Evolutionary conservation across 2,888 invertebrate species (phyloP).

Genomic region (Caenorhabditis sp.): DNA sequence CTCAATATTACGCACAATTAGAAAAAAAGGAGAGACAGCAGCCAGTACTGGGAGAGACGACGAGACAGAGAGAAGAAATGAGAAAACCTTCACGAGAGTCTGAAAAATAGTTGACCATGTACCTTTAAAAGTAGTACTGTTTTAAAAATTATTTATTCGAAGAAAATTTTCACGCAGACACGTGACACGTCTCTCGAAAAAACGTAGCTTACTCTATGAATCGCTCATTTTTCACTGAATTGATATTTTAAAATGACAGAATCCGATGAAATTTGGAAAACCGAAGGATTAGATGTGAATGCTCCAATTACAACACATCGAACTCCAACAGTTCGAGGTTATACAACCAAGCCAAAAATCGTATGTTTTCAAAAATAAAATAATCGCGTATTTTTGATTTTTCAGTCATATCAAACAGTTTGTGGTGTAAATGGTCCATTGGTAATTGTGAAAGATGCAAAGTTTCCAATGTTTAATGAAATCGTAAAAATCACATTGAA

Average conservation of each 20-base stretch:
- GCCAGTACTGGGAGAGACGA: too few species aligned
- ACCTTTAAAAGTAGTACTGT: too few species aligned
- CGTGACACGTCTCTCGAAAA: background rate
- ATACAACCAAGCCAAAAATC: slow-evolving; percentile 88
- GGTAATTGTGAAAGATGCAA: slow-evolving; percentile 97
- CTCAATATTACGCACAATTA: background rate
- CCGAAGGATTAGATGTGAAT: slow-evolving; percentile 33
- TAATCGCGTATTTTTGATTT: background rate
- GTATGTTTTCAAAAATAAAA: background rate
- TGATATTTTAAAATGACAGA: slow-evolving; percentile 6
- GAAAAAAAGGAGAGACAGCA: background rate
- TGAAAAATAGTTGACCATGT: too few species aligned
- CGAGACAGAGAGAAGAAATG: background rate
- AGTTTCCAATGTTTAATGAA: slow-evolving; percentile 98
- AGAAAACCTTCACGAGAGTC: too few species aligned
- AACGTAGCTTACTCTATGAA: too few species aligned
- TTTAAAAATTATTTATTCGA: background rate
- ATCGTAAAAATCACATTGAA: slow-evolving; percentile 92
- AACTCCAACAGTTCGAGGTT: slow-evolving; percentile 79
- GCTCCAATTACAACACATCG: slow-evolving; percentile 39
- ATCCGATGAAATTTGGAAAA: background rate
- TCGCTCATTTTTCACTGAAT: background rate
- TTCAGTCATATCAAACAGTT: slow-evolving; percentile 85
- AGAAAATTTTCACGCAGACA: background rate
- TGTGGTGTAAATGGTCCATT: slow-evolving; percentile 98